Evolutionary conservation across 2,888 invertebrate species (phyloP).

Genomic region (Folsomia candida): DNA sequence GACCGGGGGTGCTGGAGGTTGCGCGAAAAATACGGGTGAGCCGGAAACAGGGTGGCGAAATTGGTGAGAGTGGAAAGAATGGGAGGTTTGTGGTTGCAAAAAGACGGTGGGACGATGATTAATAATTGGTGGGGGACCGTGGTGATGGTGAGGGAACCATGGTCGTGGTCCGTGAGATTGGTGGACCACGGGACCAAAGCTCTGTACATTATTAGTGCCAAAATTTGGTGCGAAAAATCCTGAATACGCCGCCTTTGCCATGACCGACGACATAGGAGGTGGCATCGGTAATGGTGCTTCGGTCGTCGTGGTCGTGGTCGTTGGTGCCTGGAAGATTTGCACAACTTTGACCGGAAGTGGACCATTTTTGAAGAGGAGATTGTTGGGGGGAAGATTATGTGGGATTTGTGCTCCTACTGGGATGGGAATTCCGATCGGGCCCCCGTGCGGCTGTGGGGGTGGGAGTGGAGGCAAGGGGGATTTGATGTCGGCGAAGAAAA

Average conservation of each 20-base stretch:
- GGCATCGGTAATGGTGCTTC: not conserved
- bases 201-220: too few relatives aligned
- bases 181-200: too few relatives aligned
- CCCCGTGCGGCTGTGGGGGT: not conserved
- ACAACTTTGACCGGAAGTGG: not conserved
- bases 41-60: not conserved
- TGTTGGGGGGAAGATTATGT: too few relatives aligned
- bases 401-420: not conserved
- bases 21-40: not conserved
- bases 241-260: constrained; percentile 5
- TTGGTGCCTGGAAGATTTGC: not conserved
- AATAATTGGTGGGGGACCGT: not conserved
- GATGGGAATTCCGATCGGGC: not conserved
- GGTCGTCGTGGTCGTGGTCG: not conserved
- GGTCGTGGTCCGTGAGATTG: not conserved
- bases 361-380: not conserved
- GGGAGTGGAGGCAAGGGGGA: not conserved
- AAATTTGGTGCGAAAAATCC: not conserved
- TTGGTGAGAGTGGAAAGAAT: too few relatives aligned
- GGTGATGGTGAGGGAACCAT: not conserved
- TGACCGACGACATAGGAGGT: not conserved
- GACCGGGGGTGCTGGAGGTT: not conserved
- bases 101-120: not conserved
- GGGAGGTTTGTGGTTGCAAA: not conserved
- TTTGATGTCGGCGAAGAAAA: not conserved